These are phyloP conservation scores for Sebastolobus altivelis DNA, from an alignment of 2,797 vertebrate species.

Conservation along the genomic window DNA sequence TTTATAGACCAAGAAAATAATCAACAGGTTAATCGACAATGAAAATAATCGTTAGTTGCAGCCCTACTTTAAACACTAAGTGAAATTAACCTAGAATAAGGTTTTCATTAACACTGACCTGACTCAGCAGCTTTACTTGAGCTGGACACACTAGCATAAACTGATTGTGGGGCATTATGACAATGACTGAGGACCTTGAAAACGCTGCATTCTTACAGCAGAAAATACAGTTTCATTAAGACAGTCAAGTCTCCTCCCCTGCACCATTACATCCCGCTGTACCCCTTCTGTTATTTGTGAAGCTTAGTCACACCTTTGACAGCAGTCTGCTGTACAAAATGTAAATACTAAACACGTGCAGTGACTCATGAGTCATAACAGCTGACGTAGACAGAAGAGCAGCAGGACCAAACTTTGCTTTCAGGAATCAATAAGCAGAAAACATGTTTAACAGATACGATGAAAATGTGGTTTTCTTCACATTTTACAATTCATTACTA, in stretches of 20 bases:
- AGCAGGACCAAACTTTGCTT: background rate
- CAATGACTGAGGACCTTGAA: background rate
- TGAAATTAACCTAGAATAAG: background rate
- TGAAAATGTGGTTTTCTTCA: background rate
- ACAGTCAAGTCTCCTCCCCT: background rate
- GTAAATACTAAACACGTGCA: background rate
- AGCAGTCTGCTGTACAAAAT: background rate
- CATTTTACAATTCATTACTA: background rate
- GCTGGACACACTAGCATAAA: background rate
- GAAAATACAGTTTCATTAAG: background rate
- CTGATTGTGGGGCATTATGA: constrained; percentile 2
- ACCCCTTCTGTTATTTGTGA: background rate
- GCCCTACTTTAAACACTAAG: background rate
- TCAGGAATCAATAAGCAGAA: background rate
- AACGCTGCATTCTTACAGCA: background rate
- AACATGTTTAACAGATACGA: background rate
- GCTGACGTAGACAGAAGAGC: background rate
- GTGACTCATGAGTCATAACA: background rate
- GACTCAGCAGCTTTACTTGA: background rate
- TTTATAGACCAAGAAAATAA: too few species aligned
- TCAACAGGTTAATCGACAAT: too few species aligned
- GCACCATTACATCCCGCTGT: background rate
- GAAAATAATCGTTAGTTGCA: too few species aligned
- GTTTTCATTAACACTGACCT: background rate
- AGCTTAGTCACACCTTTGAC: background rate